These are phyloP conservation scores for Sycophaga agraensis DNA, from an alignment of 1,140 invertebrate species.

Conservation along the genomic window DNA sequence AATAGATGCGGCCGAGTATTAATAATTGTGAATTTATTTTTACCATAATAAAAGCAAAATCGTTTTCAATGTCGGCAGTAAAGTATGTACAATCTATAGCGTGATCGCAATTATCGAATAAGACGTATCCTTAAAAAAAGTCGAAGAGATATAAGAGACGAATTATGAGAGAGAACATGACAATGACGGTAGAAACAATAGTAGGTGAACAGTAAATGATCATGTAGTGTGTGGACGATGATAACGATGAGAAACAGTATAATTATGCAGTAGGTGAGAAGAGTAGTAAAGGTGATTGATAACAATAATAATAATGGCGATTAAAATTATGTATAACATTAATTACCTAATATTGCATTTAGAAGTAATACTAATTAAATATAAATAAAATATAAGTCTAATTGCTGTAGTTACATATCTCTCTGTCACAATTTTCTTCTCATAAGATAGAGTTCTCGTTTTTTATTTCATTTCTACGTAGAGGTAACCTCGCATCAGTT, in stretches of 20 bases:
- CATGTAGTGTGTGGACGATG: conserved; percentile 9
- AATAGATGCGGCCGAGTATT: conserved; percentile 25
- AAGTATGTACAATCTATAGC: conserved; percentile 31
- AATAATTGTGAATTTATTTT: conserved; percentile 31
- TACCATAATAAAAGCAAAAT: conserved; percentile 32
- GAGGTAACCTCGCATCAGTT: conserved; percentile 25
- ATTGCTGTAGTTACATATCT: conserved; percentile 27
- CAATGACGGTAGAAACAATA: conserved; percentile 18
- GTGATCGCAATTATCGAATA: conserved; percentile 29
- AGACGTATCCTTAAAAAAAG: conserved; percentile 19
- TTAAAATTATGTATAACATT: conserved; percentile 30
- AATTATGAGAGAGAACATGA: conserved; percentile 6
- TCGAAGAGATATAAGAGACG: conserved; percentile 2
- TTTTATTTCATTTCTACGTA: conserved; percentile 16
- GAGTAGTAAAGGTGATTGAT: conserved; percentile 14
- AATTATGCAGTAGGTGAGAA: conserved; percentile 17
- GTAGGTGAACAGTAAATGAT: conserved; percentile 7
- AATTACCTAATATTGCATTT: conserved; percentile 31
- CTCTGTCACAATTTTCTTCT: conserved; percentile 25
- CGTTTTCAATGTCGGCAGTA: conserved; percentile 30
- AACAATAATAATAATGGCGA: conserved; percentile 30
- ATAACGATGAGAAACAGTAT: conserved; percentile 20
- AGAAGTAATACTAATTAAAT: conserved; percentile 32
- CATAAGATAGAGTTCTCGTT: too few species aligned
- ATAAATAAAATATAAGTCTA: conserved; percentile 30